Evolutionary conservation across 2,797 vertebrate genomes (phyloP), one percentile per base, ranked within the genome.

Genomic region (Gambusia yucatana): DNA sequence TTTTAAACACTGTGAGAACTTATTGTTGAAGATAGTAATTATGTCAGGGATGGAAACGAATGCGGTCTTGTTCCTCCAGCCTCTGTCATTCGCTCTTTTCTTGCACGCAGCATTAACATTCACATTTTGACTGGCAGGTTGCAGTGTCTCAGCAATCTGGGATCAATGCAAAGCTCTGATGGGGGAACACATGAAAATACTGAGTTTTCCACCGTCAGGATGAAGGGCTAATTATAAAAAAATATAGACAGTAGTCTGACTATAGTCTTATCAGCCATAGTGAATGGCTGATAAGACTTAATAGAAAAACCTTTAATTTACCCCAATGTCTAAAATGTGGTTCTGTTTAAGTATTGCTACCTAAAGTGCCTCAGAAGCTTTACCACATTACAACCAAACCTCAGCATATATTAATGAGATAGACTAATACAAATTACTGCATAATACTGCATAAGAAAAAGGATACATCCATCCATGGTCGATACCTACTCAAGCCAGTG

Each of bases 1-100:
- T 22, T n/a, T 67, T 25, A 73, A 81, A 77, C 73, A 82, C 70
- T 85, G 79, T 77, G 72, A 71, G 72, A 91, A 81, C 79, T 48
- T 76, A 67, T 88, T 83, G 83, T 84, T 57, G 30, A 90, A 70
- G 88, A 83, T 72, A 85, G 82, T 83, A 92, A 92, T 93, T 93
- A 92, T 81, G 79, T 85, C 65, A 72, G 81, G 22, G 22, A 84
- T 76, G 78, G 75, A 79, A 75, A 57, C 78, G 78, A 88, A 89
- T 59, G 78, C 28, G 61, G 48, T 63, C 78, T 77, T 72, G 30
- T 48, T 72, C 41, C 70, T 48, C 77, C 61, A 33, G 43, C 71
- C 70, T 16, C 14, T 16, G 25, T 50, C 25, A 14, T n/a, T 22
- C 44, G 16, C 78, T 72, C 65, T 25, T 84, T 44, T 52, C 52